Evolutionary conservation across 2,888 invertebrate genomes (phyloP).

Genomic region (Thumatha senex): DNA sequence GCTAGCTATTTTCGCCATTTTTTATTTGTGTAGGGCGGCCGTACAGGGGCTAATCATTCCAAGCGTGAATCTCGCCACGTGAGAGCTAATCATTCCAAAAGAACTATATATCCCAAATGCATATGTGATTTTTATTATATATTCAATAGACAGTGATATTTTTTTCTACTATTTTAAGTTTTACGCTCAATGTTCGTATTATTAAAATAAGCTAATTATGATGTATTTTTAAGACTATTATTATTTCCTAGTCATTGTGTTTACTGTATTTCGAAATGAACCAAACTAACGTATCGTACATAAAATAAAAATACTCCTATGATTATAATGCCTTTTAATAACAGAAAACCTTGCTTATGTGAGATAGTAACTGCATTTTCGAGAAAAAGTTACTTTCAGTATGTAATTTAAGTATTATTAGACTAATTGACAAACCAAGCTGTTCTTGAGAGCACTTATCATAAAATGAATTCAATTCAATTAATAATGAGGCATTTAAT

Average conservation of each 20-base stretch:
- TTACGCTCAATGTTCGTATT: conserved; percentile 16
- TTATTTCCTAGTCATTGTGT: conserved; percentile 46
- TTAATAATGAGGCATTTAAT: no score
- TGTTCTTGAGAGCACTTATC: not conserved
- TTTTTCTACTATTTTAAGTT: conserved; percentile 11
- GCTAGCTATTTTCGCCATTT: not conserved
- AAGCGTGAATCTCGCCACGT: not conserved
- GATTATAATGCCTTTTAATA: conserved; percentile 27
- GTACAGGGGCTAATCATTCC: not conserved
- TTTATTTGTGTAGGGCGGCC: not conserved
- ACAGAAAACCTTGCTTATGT: conserved; percentile 24
- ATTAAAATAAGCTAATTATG: not conserved
- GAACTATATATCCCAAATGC: no score
- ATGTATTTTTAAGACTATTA: conserved; percentile 5
- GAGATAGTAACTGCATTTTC: conserved; percentile 13
- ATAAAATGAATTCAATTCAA: no score
- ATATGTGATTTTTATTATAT: conserved; percentile 5
- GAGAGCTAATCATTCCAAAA: no score
- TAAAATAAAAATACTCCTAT: conserved; percentile 26
- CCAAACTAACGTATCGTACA: conserved; percentile 30
- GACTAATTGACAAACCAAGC: no score
- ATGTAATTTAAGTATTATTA: not conserved
- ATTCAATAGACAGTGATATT: conserved; percentile 22
- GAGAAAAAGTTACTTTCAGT: conserved; percentile 27
- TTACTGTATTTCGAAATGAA: conserved; percentile 16